Base-by-base conservation (phyloP, 2,888 invertebrate species). In the Formica aserva region DNA sequence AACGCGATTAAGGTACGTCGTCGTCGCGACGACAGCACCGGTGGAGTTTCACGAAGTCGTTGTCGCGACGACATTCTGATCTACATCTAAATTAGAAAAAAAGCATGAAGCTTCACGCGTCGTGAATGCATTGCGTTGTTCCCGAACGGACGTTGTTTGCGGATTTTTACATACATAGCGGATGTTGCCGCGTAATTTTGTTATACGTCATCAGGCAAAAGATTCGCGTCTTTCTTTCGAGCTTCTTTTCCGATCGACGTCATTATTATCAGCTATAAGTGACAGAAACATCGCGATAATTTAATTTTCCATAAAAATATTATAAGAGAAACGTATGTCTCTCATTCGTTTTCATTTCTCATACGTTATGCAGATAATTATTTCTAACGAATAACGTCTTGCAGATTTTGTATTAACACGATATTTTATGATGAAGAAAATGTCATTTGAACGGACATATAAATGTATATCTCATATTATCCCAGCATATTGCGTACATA, bases 11-110 rank as follows among this genome's bases (percentile, higher is more conserved):
- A 9, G 48, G n/a, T n/a, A 63, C 15, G 29, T 11, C 38, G 55
- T 77, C 38, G 67, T 77, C n/a, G 48, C 35, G 60, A 60, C 74
- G 35, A 52, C 55, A 63, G 38, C 35, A 55, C 29, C 76, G 41
- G 52, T 15, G 38, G 65, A 66, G 35, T 57, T 75, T 62, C 62
- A 52, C 57, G 5, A 62, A 57, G 48, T 76, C 76, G 26, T 45
- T 32, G 60, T 29, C 76, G 29, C 38, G 67, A 82, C 55, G 69
- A 81, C 77, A 57, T 75, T 75, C 84, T 87, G 86, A 90, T 88
- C 85, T 90, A 75, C 83, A 90, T 90, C 83, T 82, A 90, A 86
- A 90, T 90, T 80, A 80, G 67, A 69, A 74, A 85, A 85, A 88
- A 88, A 80, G 26, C 78, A 65, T 77, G 80, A 82, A 86, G 62